A percentile compares a stretch with the other conserved stretches of the same genome.
Evolutionary conservation across 2,888 invertebrate species (phyloP).

Genomic region (Scrobipalpa atriplicella): DNA sequence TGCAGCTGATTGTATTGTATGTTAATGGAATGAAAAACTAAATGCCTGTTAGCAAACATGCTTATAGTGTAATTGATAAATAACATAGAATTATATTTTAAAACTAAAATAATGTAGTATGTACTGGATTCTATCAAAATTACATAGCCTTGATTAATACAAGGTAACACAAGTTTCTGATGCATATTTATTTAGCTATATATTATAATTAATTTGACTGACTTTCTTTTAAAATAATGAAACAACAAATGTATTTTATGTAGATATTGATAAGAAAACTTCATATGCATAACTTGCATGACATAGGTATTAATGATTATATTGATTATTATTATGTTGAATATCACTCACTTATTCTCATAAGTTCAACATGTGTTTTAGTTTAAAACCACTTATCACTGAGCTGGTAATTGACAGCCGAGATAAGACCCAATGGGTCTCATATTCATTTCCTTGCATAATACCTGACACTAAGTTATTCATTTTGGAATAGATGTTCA

Average conservation of each 20-base stretch:
- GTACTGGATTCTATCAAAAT: not conserved
- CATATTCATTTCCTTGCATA: not conserved
- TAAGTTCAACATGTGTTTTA: not conserved
- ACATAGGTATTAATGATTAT: not conserved
- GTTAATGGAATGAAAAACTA: slow-evolving; percentile 9
- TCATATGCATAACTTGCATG: not conserved
- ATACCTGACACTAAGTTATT: not conserved
- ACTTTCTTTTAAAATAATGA: no score
- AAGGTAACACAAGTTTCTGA: not conserved
- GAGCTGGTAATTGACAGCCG: slow-evolving; percentile 10
- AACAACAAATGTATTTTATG: no score
- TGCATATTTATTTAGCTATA: not conserved
- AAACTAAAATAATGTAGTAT: not conserved
- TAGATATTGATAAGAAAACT: not conserved
- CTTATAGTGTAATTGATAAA: not conserved
- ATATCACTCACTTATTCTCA: not conserved
- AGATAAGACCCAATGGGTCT: slow-evolving; percentile 1
- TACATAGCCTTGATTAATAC: not conserved
- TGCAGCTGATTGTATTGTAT: no score
- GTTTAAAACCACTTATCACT: not conserved
- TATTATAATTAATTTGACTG: no score
- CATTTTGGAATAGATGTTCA: not conserved
- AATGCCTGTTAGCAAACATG: not conserved
- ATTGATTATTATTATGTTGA: not conserved
- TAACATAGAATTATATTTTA: not conserved